Base-by-base conservation (phyloP, 2,888 invertebrate species). In the Syritta pipiens region DNA sequence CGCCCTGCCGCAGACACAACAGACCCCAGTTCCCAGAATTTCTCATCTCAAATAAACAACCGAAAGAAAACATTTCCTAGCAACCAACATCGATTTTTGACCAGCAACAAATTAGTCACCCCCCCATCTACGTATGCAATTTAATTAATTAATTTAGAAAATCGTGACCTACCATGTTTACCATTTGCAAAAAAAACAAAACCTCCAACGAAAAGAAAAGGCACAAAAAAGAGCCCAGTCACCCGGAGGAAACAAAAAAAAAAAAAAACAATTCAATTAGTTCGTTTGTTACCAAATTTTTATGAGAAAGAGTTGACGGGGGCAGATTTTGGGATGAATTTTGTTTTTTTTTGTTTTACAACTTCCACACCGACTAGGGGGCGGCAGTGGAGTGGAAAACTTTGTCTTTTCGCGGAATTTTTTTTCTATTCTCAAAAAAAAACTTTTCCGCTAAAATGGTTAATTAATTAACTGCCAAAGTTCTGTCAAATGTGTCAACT, bases 391-490 rank as follows among this genome's bases (percentile, higher is more conserved):
- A n/a, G n/a, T n/a, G n/a, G n/a, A n/a, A n/a, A n/a, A n/a, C n/a
- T n/a, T n/a, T n/a, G n/a, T n/a, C n/a, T n/a, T n/a, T n/a, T n/a
- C n/a, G n/a, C n/a, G n/a, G n/a, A n/a, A n/a, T n/a, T n/a, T n/a
- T n/a, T n/a, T n/a, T n/a, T n/a, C n/a, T n/a, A n/a, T n/a, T n/a
- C n/a, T n/a, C n/a, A n/a, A n/a, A n/a, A n/a, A n/a, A n/a, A n/a
- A n/a, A n/a, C n/a, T n/a, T n/a, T n/a, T n/a, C n/a, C n/a, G n/a
- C n/a, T n/a, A n/a, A n/a, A n/a, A n/a, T 46, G 46, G 26, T 46
- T 46, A 46, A 14, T 46, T 46, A 46, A 46, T 12, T 14, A 12
- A 46, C 26, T 32, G 19, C 22, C 20, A 51, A 22, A 51, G 32
- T 20, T 30, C 24, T 10, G 20, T 30, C 26, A 22, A 26, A 44